Evolutionary conservation across 2,113 vertebrate species (phyloP), one percentile per base, ranked within the genome.

Genomic region (Gasterosteus aculeatus): DNA sequence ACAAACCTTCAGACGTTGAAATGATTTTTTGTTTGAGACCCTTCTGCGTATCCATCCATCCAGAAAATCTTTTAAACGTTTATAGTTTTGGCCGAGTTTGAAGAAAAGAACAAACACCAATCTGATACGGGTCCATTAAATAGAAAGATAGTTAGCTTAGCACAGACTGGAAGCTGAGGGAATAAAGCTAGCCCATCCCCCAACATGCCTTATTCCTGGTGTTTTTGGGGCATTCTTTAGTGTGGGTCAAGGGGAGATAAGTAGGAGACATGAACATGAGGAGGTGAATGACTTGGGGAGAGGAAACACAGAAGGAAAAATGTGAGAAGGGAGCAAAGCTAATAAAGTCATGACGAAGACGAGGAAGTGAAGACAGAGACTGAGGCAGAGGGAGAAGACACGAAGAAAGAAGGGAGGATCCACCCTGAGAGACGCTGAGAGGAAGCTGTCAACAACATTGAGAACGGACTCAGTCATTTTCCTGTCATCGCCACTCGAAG

Each of bases 401-500:
- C 22, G 22, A 26, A 26, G 22, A 26, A 26, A 26, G 60, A 62
- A n/a, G 56, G 38, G 68, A 72, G 75, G 70, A 61, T 72, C 76
- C 44, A 54, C 69, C 61, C 77, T 61, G 75, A 16, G 7, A 54
- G 66, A 83, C 74, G 77, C 74, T 35, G 39, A 15, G 76, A 26
- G 54, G 71, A n/a, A 54, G n/a, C 78, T 73, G 80, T 79, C 65
- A 79, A 10, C 81, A 75, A 75, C 61, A 1, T 54, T 72, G 49
- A 18, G 18, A 80, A 77, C 51, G 65, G 68, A 70, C 73, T 57
- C 63, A 0, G 69, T 74, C 69, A 80, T 68, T 82, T 78, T 39
- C 46, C 76, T 78, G 62, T 85, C 87, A 78, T 68, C 29, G 42
- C n/a, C 54, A 31, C 59, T 82, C 58, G 70, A 85, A 73, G 82